Evolutionary conservation across 2,888 invertebrate species (phyloP).

Genomic region (Eristalis arbustorum): DNA sequence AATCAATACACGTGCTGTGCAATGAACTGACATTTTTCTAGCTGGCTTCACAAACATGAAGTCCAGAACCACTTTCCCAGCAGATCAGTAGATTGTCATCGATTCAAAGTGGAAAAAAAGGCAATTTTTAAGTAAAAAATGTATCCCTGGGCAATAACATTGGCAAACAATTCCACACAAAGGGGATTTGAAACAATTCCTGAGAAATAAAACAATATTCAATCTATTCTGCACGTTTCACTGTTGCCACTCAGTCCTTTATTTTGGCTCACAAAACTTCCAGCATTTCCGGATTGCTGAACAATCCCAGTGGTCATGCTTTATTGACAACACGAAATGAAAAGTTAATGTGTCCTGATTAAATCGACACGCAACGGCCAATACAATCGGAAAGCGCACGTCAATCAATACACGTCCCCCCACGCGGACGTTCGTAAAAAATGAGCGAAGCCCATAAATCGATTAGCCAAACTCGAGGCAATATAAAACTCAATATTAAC

Average conservation of each 20-base stretch:
- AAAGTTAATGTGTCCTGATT: not conserved
- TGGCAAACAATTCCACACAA: no score
- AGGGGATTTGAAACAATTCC: no score
- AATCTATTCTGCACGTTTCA: not conserved
- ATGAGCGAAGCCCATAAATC: not conserved
- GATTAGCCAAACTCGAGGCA: slow-evolving; percentile 15
- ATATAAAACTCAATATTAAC: slow-evolving; percentile 13
- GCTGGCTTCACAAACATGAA: no score
- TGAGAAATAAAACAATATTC: no score
- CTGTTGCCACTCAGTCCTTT: not conserved
- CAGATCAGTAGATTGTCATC: no score
- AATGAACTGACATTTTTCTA: no score
- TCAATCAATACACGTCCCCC: not conserved
- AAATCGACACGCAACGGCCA: not conserved
- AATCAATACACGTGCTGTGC: no score
- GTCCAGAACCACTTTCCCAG: no score
- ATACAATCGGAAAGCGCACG: not conserved
- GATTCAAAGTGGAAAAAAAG: no score
- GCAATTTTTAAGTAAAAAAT: no score
- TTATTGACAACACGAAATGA: not conserved
- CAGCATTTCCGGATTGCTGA: not conserved
- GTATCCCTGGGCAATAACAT: no score
- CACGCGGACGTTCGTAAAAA: not conserved
- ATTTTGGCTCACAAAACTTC: not conserved
- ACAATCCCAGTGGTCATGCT: not conserved